Percentiles rank a stretch among this genome's conserved stretches.
Conservation (phyloP, 2,797 vertebrate species). For the Cuculus canorus region DNA sequence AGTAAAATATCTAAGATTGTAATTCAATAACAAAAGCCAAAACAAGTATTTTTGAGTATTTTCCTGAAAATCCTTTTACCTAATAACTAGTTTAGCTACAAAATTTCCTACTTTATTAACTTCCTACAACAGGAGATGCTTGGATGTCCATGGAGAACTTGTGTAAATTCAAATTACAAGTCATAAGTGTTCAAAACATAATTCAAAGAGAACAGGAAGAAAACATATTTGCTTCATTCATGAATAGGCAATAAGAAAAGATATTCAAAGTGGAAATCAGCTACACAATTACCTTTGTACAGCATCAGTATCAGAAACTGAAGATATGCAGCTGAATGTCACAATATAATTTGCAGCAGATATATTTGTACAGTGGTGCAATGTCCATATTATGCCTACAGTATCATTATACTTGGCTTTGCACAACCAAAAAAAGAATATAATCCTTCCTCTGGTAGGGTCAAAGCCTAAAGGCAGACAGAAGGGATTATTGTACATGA, state of each 20-base stretch:
- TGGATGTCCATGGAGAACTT: conserved; percentile 32
- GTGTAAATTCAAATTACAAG: conserved; percentile 27
- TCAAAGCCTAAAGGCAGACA: neutral
- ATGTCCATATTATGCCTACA: neutral
- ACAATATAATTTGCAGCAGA: neutral
- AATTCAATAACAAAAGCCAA: conserved; percentile 29
- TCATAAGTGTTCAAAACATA: neutral
- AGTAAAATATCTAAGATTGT: neutral
- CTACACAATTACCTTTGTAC: neutral
- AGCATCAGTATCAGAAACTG: neutral
- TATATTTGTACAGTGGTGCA: neutral
- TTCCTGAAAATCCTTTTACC: neutral
- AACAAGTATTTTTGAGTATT: conserved; percentile 9
- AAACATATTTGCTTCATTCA: neutral
- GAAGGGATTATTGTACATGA: conserved; percentile 12
- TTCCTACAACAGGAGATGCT: conserved; percentile 41
- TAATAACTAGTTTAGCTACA: conserved; percentile 28
- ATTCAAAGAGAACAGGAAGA: neutral
- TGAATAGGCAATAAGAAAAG: neutral
- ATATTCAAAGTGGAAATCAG: neutral
- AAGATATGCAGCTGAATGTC: neutral
- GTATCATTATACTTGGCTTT: neutral
- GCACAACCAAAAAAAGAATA: neutral
- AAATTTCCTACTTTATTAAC: neutral
- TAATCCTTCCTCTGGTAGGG: neutral